Evolutionary conservation across 1,140 invertebrate species (phyloP).

Genomic region (Aphidius gifuensis): DNA sequence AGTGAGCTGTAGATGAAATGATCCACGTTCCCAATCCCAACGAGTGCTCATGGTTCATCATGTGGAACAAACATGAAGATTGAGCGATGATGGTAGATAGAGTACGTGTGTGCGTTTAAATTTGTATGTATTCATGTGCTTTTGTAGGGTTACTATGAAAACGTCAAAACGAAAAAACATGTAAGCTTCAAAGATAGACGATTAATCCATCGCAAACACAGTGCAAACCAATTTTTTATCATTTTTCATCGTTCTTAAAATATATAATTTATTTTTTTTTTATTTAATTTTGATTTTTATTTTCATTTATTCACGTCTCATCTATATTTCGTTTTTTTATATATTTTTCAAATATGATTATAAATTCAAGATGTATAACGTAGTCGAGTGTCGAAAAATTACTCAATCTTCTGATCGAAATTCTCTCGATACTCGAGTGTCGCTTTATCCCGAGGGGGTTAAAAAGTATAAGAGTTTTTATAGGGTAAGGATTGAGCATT

Average conservation of each 20-base stretch:
- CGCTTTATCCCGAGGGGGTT: slow-evolving; percentile 6
- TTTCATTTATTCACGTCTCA: not conserved
- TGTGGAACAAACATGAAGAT: slow-evolving; percentile 6
- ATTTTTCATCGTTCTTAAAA: not conserved
- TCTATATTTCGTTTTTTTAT: not conserved
- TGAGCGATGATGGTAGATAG: not conserved
- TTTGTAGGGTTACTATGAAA: too few relatives aligned
- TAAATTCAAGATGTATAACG: slow-evolving; percentile 4
- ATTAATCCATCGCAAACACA: not conserved
- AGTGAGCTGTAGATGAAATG: not conserved
- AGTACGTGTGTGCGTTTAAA: too few relatives aligned
- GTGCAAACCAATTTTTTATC: not conserved
- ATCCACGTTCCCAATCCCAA: slow-evolving; percentile 8
- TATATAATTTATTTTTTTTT: not conserved
- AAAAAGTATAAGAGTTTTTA: slow-evolving; percentile 9
- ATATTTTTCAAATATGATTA: slow-evolving; percentile 4
- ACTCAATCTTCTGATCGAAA: not conserved
- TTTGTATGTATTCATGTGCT: too few relatives aligned
- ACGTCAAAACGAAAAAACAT: not conserved
- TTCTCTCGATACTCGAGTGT: not conserved
- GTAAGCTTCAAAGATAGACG: slow-evolving; percentile 7
- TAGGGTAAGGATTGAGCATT: slow-evolving; percentile 4
- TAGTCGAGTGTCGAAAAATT: slow-evolving; percentile 7
- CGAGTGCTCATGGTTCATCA: not conserved
- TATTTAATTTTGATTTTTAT: not conserved